phyloP scores from a whole-genome alignment of 2,888 invertebrate genomes.

The Lasius platythorax region DNA sequence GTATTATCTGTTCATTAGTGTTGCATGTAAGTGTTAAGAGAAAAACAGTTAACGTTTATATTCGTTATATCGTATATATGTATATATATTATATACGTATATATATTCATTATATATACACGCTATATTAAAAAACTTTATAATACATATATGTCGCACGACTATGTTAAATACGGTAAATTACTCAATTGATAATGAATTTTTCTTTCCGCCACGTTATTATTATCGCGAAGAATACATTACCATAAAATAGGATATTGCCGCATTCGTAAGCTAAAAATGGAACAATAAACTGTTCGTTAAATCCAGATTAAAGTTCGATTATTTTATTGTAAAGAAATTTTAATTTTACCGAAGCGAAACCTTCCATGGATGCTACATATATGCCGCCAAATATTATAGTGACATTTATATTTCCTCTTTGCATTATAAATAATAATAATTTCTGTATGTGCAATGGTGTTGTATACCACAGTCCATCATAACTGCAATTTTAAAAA shows the following conservation, averaged over 20 bases:
- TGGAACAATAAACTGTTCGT: neutral
- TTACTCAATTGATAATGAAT: neutral
- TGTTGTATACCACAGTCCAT: constrained; percentile 35
- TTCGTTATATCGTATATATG: too few species aligned
- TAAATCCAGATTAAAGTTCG: neutral
- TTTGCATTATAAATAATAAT: constrained; percentile 34
- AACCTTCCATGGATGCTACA: constrained; percentile 30
- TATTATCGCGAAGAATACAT: constrained; percentile 8
- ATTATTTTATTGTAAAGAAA: neutral
- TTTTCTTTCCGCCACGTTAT: neutral
- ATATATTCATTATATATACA: too few species aligned
- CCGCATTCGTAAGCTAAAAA: constrained; percentile 9
- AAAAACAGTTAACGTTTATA: neutral
- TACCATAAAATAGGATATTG: constrained; percentile 32
- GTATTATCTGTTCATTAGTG: neutral
- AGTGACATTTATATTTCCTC: neutral
- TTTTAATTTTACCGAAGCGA: constrained; percentile 40
- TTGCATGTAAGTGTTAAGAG: neutral
- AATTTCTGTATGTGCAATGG: constrained; percentile 35
- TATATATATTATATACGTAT: too few species aligned
- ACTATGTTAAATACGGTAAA: neutral
- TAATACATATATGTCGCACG: neutral
- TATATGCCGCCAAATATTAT: neutral
- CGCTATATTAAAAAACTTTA: too few species aligned
- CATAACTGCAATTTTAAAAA: constrained; percentile 25